phyloP scores from a whole-genome alignment of 2,888 invertebrate genomes.

The Drosophila mayaguana region DNA sequence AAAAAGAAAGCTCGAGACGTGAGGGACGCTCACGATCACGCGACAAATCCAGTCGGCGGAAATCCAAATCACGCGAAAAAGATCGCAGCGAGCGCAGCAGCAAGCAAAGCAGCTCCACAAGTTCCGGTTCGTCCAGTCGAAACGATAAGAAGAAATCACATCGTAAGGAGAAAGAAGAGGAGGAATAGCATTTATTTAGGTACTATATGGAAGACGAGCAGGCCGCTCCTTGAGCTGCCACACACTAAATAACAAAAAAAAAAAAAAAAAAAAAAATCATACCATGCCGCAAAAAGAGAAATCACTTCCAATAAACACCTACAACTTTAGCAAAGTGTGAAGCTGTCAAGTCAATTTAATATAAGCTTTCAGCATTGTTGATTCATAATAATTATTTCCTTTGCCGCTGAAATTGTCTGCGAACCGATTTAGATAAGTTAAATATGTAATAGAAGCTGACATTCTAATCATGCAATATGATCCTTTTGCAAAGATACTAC shows the following conservation, averaged over 20 bases:
- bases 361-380: not conserved
- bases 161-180: conserved; percentile 91
- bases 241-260: conserved; percentile 15
- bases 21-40: conserved; percentile 88
- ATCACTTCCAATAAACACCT: conserved; percentile 60
- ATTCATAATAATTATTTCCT: not conserved
- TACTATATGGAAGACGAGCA: conserved; percentile 61
- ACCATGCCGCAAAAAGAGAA: conserved; percentile 32
- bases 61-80: conserved; percentile 87
- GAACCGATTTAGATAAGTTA: not conserved
- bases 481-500: not conserved
- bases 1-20: conserved; percentile 72
- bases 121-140: conserved; percentile 71
- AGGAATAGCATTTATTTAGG: conserved; percentile 86
- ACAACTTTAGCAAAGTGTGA: conserved; percentile 27
- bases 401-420: too few species aligned
- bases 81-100: conserved; percentile 86
- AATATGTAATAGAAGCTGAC: too few species aligned
- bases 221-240: conserved; percentile 41
- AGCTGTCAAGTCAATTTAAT: not conserved
- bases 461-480: too few species aligned
- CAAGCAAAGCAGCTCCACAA: conserved; percentile 58
- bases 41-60: conserved; percentile 88
- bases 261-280: conserved; percentile 13
- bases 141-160: conserved; percentile 89